Conservation (phyloP, 2,113 vertebrate species). For the Cygnus buccinator region DNA sequence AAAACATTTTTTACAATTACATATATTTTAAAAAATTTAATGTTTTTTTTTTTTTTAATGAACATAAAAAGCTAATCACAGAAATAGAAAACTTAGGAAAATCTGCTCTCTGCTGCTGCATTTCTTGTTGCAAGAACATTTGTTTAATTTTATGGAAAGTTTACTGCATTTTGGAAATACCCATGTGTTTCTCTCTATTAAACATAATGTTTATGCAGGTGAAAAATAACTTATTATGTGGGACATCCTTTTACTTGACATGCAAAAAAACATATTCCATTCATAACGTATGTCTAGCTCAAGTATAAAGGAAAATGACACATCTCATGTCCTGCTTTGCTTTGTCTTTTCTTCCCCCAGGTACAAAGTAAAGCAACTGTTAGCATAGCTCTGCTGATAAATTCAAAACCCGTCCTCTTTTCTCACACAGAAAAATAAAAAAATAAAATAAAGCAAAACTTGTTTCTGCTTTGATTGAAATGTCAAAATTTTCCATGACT, state of each 20-base stretch:
- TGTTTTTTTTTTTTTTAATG: neutral
- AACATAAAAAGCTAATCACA: neutral
- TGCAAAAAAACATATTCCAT: neutral
- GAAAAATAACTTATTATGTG: neutral
- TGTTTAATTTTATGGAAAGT: neutral
- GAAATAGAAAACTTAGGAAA: neutral
- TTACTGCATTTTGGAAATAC: neutral
- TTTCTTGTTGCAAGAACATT: neutral
- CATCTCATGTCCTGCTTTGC: neutral
- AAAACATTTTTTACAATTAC: neutral
- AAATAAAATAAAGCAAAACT: neutral
- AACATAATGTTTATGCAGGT: neutral
- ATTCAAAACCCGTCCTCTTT: neutral
- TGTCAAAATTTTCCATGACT: neutral
- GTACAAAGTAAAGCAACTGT: neutral
- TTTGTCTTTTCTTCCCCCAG: neutral
- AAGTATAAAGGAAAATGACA: neutral
- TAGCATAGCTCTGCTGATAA: neutral
- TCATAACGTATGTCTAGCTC: neutral
- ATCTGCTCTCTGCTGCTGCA: neutral
- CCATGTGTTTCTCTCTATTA: neutral
- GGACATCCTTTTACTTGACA: neutral
- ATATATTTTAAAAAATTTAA: neutral
- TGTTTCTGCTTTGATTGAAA: neutral
- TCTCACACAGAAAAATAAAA: neutral